Percentiles rank a stretch among this genome's conserved stretches.
Evolutionary conservation across 2,888 invertebrate genomes (phyloP).

Genomic region (Diploptera punctata): DNA sequence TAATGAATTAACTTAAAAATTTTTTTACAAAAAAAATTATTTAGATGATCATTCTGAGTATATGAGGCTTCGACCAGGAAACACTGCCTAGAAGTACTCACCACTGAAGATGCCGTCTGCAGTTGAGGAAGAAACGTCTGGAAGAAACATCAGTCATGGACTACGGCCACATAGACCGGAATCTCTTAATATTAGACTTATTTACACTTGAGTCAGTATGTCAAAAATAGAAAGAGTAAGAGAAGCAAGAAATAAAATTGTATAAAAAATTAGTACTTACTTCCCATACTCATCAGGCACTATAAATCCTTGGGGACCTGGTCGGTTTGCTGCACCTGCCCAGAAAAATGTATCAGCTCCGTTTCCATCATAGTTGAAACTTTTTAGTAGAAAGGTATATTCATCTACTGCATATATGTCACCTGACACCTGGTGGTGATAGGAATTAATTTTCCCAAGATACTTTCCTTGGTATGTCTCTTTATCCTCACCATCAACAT

Average conservation of each 20-base stretch:
- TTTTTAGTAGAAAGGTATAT: slow-evolving; percentile 77
- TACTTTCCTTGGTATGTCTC: slow-evolving; percentile 81
- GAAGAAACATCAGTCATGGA: too few species aligned
- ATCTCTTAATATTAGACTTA: too few species aligned
- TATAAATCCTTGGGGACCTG: slow-evolving; percentile 91
- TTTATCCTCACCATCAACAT: slow-evolving; percentile 59
- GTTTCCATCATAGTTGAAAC: slow-evolving; percentile 89
- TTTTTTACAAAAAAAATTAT: too few species aligned
- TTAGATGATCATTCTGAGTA: too few species aligned
- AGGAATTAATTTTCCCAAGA: slow-evolving; percentile 86
- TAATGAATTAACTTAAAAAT: too few species aligned
- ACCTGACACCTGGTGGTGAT: slow-evolving; percentile 90
- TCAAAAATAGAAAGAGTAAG: neutral
- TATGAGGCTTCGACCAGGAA: neutral
- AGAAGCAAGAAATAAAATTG: too few species aligned
- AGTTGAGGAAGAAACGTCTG: too few species aligned
- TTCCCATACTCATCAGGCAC: slow-evolving; percentile 87
- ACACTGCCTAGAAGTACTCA: too few species aligned
- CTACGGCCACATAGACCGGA: too few species aligned
- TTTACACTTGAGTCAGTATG: neutral
- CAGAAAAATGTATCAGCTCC: slow-evolving; percentile 93
- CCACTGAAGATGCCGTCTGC: too few species aligned
- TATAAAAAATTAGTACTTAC: too few species aligned
- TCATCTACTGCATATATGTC: slow-evolving; percentile 90
- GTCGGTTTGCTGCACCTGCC: slow-evolving; percentile 87